phyloP scores from a whole-genome alignment of 2,888 invertebrate species.

The Folsomia manolachei region DNA sequence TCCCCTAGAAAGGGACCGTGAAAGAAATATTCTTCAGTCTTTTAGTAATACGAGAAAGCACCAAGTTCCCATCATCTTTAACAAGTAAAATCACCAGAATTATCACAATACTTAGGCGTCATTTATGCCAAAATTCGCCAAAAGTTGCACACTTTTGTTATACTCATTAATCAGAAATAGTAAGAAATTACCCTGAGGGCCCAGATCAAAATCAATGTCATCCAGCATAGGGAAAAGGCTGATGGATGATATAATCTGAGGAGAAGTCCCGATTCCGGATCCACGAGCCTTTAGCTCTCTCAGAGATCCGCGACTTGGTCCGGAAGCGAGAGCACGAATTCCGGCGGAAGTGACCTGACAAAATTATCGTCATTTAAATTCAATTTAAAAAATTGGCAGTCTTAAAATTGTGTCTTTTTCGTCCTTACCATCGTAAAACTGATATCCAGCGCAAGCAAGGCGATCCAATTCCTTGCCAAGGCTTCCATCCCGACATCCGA shows the following conservation, averaged over 20 bases:
- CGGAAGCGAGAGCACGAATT: neutral
- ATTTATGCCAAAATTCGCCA: too few relatives aligned
- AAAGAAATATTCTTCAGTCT: conserved; percentile 5
- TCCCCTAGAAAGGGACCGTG: neutral
- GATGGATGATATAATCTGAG: conserved; percentile 8
- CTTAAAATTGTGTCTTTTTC: too few relatives aligned
- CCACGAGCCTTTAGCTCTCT: conserved; percentile 4
- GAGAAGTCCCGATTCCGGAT: neutral
- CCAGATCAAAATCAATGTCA: too few relatives aligned
- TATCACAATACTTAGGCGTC: too few relatives aligned
- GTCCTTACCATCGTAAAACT: conserved; percentile 14
- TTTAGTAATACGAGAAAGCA: neutral
- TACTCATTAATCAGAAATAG: too few relatives aligned
- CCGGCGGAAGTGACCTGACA: conserved; percentile 8
- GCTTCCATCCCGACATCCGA: neutral
- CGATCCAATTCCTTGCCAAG: neutral
- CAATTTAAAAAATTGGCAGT: too few relatives aligned
- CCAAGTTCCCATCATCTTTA: conserved; percentile 11
- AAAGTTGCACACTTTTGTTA: too few relatives aligned
- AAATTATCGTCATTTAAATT: too few relatives aligned
- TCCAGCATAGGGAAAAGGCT: conserved; percentile 9
- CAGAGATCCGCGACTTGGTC: conserved; percentile 7
- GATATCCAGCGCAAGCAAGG: conserved; percentile 13
- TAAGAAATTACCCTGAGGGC: too few relatives aligned
- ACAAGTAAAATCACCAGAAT: too few relatives aligned